These are phyloP conservation scores for Eremophila alpestris DNA, from an alignment of 2,797 vertebrate genomes.

Conservation along the genomic window DNA sequence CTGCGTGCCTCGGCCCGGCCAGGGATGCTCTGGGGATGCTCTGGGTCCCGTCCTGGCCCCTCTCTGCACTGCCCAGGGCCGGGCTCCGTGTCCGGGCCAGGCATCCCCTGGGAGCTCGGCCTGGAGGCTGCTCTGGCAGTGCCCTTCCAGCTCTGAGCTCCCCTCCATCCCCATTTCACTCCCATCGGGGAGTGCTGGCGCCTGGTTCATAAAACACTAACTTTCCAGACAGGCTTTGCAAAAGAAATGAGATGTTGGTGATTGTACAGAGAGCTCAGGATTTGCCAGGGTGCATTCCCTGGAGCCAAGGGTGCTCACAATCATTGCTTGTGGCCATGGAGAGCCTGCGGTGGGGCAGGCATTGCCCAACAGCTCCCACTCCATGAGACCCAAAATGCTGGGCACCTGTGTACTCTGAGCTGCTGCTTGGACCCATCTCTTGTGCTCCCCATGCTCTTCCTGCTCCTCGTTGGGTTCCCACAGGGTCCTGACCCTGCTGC, in stretches of 20 bases:
- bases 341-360: not conserved
- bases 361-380: not conserved
- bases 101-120: too few relatives aligned
- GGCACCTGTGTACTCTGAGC: not conserved
- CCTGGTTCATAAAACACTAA: not conserved
- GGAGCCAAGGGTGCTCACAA: not conserved
- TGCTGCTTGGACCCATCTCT: not conserved
- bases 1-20: not conserved
- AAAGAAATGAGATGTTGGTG: not conserved
- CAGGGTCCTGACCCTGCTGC: fast-evolving
- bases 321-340: not conserved
- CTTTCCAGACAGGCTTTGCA: not conserved
- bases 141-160: not conserved
- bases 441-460: not conserved
- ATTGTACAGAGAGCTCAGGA: not conserved
- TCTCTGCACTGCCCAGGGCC: fast-evolving
- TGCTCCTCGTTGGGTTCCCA: not conserved
- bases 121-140: not conserved
- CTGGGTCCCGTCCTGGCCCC: not conserved
- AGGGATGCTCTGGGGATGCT: not conserved
- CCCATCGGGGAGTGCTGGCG: fast-evolving
- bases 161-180: fast-evolving
- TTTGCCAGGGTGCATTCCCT: not conserved
- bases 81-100: not conserved
- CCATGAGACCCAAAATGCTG: fast-evolving